Evolutionary conservation across 2,797 vertebrate genomes (phyloP).

Genomic region (Ceryle rudis): DNA sequence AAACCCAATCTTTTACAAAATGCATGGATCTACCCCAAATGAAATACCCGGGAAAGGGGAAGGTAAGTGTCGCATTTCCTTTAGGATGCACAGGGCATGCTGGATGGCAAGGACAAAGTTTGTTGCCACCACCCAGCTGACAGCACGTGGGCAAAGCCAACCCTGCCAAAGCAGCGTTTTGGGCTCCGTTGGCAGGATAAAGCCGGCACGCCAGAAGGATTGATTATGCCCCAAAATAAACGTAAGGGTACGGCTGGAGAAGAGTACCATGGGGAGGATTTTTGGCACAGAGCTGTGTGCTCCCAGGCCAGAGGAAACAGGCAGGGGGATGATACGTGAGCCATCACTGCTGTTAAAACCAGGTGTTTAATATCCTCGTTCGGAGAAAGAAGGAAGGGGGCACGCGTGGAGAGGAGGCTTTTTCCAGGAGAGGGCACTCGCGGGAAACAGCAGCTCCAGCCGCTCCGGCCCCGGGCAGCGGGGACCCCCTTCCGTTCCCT

Average conservation of each 20-base stretch:
- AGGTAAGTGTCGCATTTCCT: not conserved
- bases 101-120: not conserved
- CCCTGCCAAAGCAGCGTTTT: rapidly evolving
- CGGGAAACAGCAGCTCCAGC: conserved; percentile 64
- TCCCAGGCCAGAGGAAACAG: not conserved
- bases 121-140: not conserved
- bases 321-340: not conserved
- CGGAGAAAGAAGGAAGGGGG: not conserved
- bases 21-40: not conserved
- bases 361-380: rapidly evolving
- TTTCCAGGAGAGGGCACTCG: conserved; percentile 77
- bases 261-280: not conserved
- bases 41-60: not conserved
- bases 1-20: not conserved
- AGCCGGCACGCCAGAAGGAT: not conserved
- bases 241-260: not conserved
- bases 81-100: rapidly evolving
- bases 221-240: not conserved
- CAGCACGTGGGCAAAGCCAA: not conserved
- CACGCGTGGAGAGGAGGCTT: not conserved
- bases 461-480: not conserved
- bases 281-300: not conserved
- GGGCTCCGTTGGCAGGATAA: not conserved
- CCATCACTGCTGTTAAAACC: rapidly evolving
- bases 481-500: too few relatives aligned